Evolutionary conservation across 2,113 vertebrate species (phyloP), one percentile per base, ranked within the genome.

Genomic region (Notothenia coriiceps): DNA sequence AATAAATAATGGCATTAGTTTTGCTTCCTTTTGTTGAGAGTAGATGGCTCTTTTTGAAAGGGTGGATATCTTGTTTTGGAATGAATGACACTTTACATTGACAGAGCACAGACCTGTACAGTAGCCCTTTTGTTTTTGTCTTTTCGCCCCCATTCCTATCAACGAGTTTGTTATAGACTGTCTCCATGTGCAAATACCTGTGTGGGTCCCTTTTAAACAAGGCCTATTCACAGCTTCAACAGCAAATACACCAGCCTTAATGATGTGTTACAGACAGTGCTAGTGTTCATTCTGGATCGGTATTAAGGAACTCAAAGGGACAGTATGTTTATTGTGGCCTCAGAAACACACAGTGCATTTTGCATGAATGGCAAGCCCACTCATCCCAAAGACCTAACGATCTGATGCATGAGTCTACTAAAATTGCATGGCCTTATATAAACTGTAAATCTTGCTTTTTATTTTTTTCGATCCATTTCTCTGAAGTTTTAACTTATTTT

Each of bases 241-340:
- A 93, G 92, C 92, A 92, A 92, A 89, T 90, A 91, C 91, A 93
- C 91, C 90, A 93, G 93, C 91, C 93, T 94, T 94, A 93, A 91
- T 86, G 65, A 80, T 85, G 87, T 88, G 87, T 89, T 64, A 83
- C 65, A 78, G 87, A 90, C 82, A 89, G 88, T 15, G 88, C 90
- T 89, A 88, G 91, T 90, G 86, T 91, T 91, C 78, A 88, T 88
- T 91, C 73, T 86, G 81, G 85, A 90, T 92, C 86, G 86, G 90
- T 92, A 85, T 87, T 80, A 80, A 79, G 85, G 86, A 85, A 87
- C 78, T 87, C 89, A 82, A 92, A 91, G 90, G 88, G 88, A 90
- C 82, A 84, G 77, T 86, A 81, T 84, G 86, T 91, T 88, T 89
- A 82, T 86, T 44, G 89, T 92, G 93, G 93, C 93, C 93, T 93